phyloP scores from a whole-genome alignment of 2,113 vertebrate species.

The Acrocephalus kingi region DNA sequence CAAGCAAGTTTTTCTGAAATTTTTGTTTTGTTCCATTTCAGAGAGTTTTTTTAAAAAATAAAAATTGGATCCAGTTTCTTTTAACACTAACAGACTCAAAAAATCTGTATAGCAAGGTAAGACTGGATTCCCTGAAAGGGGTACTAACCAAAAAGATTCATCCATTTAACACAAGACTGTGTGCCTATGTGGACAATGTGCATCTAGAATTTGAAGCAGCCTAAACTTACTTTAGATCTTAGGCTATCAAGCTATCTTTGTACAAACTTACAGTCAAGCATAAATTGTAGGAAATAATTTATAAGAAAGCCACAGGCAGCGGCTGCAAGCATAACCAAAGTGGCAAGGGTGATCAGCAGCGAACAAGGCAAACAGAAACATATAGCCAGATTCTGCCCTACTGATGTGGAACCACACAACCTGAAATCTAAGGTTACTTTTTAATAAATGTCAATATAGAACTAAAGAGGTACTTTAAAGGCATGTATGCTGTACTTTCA shows the following conservation, averaged over 20 bases:
- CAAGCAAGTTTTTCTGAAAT: background rate
- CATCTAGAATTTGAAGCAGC: background rate
- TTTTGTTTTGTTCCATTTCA: background rate
- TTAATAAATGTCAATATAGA: background rate
- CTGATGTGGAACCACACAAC: background rate
- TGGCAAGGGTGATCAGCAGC: background rate
- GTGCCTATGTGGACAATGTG: background rate
- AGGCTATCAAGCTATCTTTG: background rate
- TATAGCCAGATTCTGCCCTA: background rate
- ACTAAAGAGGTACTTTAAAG: background rate
- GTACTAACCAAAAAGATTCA: background rate
- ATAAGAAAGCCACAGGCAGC: background rate
- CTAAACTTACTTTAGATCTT: background rate
- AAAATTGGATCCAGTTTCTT: background rate
- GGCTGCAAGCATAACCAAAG: background rate
- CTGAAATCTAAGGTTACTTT: background rate
- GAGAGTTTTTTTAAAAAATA: background rate
- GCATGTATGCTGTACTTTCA: background rate
- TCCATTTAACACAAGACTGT: background rate
- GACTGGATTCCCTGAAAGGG: background rate
- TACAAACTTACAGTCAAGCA: background rate
- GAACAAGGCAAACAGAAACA: background rate
- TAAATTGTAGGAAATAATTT: background rate
- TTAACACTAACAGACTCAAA: background rate
- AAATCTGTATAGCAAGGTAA: background rate